Evolutionary conservation across 2,113 vertebrate genomes (phyloP), one percentile per base, ranked within the genome.

Genomic region (Myodes glareolus): DNA sequence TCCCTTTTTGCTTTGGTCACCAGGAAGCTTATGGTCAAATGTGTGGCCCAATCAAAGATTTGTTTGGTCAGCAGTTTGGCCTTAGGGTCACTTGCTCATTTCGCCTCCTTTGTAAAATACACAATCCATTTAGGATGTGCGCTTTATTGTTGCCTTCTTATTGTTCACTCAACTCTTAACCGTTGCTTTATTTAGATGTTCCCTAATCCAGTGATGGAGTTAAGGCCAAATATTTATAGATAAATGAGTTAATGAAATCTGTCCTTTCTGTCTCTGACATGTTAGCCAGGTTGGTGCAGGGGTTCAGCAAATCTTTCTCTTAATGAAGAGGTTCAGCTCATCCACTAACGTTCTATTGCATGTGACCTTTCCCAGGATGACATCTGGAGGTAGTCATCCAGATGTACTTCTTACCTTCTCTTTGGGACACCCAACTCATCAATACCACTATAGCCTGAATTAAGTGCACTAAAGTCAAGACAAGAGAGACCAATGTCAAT

Each of bases 1-100:
- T 94, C 92, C 70, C 50, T 92, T 94, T 96, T 88, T 42, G 52
- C 67, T 33, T 42, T 21, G 76, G 67, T 91, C n/a, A 80, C 90
- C 70, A 86, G 95, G 92, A 96, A 77, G 39, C 88, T 91, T 58
- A 23, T 55, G 68, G 45, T 61, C 39, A 77, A 87, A n/a, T 9
- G 17, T 7, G 29, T n/a, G 47, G 67, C 23, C 19, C 61, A 63
- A 0, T 68, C 58, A 29, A 85, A 52, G 85, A 93, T 84, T 0
- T 47, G 8, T n/a, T 72, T 31, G 70, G 61, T 87, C 63, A 68
- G n/a, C 61, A 42, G 6, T 63, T 94, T 82, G 47, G 33, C 52
- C 50, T 36, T 19, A 8, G 0, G 36, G 58, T 58, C 31, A n/a
- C 17, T 47, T 23, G 19, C 1, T 88, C 39, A 42, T 85, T 73